Evolutionary conservation across 2,113 vertebrate species (phyloP).

Genomic region (Pterophyllum scalare): DNA sequence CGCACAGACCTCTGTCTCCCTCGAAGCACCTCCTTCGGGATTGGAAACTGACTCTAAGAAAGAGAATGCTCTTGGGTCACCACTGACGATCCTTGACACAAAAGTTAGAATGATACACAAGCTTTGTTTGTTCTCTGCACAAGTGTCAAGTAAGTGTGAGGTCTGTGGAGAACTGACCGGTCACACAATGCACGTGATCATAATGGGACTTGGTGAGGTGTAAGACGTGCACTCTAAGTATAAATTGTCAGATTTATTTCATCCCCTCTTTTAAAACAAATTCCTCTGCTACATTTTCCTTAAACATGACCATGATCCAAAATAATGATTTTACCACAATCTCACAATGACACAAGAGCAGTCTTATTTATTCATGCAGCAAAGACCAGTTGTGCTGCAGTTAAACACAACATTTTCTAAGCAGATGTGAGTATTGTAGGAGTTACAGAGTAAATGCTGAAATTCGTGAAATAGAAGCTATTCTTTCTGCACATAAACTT

Average conservation of each 20-base stretch:
- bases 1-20: not conserved
- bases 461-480: not conserved
- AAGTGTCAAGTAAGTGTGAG: no score
- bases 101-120: no score
- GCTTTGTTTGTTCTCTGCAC: no score
- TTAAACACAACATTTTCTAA: conserved; percentile 25
- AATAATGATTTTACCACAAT: not conserved
- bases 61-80: no score
- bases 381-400: conserved; percentile 26
- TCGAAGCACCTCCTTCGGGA: no score
- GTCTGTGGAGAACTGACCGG: no score
- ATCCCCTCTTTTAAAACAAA: not conserved
- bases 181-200: no score
- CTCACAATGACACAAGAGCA: conserved; percentile 19
- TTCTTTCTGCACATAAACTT: not conserved
- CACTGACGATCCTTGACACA: no score
- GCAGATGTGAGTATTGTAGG: not conserved
- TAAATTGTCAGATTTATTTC: not conserved
- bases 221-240: no score
- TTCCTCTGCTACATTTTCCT: not conserved
- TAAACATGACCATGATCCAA: conserved; percentile 7
- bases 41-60: no score
- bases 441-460: no score
- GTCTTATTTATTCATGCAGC: conserved; percentile 37
- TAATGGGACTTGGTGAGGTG: no score